Evolutionary conservation across 1,140 invertebrate genomes (phyloP).

Genomic region (Sarcophaga bullata): DNA sequence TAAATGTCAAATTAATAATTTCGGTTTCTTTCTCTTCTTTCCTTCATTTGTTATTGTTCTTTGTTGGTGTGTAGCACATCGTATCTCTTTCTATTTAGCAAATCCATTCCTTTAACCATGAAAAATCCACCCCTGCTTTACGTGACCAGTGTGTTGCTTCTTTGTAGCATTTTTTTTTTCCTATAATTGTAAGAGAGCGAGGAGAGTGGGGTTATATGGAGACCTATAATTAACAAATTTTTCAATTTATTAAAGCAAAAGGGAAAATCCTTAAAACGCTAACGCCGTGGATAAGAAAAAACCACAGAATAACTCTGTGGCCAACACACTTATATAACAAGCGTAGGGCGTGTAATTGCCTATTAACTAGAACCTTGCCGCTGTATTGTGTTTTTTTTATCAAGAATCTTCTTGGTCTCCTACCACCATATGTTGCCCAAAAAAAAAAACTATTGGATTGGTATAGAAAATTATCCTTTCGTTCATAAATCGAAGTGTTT

Average conservation of each 20-base stretch:
- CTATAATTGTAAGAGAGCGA: not conserved
- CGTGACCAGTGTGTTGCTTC: conserved; percentile 43
- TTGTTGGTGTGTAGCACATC: not conserved
- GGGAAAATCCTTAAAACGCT: conserved; percentile 23
- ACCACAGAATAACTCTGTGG: conserved; percentile 23
- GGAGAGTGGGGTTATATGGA: conserved; percentile 29
- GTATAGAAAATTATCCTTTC: conserved; percentile 1
- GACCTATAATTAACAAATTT: conserved; percentile 38
- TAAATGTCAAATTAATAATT: conserved; percentile 37
- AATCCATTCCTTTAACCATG: not conserved
- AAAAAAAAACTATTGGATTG: not conserved
- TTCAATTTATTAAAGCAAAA: conserved; percentile 22
- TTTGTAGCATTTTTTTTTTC: too few relatives aligned
- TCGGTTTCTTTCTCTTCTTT: too few relatives aligned
- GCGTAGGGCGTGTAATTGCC: conserved; percentile 45
- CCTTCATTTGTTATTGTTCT: too few relatives aligned
- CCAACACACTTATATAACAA: conserved; percentile 38
- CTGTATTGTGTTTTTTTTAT: not conserved
- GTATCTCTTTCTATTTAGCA: too few relatives aligned
- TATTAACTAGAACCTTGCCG: conserved; percentile 28
- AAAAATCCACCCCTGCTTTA: not conserved
- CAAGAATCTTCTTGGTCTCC: conserved; percentile 15
- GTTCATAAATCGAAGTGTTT: not conserved
- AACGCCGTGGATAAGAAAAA: not conserved
- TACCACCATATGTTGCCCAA: conserved; percentile 39